Percentiles rank a stretch among this genome's conserved stretches.
Conservation (phyloP, 2,888 invertebrate genomes). For the Aromia moschata region DNA sequence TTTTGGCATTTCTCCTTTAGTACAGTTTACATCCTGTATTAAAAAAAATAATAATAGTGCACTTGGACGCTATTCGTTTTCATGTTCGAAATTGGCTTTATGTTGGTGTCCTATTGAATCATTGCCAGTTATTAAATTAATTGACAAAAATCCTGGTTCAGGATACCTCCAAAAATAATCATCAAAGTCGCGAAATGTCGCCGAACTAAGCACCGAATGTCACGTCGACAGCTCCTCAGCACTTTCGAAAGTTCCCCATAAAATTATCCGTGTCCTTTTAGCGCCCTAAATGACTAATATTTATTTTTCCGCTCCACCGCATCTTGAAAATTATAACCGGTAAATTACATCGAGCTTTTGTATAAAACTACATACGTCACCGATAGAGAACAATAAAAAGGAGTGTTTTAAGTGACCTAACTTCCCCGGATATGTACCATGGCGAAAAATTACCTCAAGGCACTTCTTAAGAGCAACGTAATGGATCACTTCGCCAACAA, state of each 20-base stretch:
- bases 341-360: slow-evolving; percentile 2
- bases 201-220: slow-evolving; percentile 29
- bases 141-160: too few relatives aligned
- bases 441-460: slow-evolving; percentile 55
- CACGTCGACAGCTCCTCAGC: slow-evolving; percentile 32
- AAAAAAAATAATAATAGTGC: too few relatives aligned
- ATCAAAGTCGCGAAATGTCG: slow-evolving; percentile 28
- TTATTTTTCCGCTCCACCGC: neutral
- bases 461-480: slow-evolving; percentile 52
- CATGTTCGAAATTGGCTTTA: too few relatives aligned
- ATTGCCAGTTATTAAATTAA: too few relatives aligned
- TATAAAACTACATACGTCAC: slow-evolving; percentile 1
- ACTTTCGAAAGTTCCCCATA: slow-evolving; percentile 32
- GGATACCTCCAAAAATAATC: too few relatives aligned
- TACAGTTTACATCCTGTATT: too few relatives aligned
- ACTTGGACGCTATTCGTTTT: too few relatives aligned
- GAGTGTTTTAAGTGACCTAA: slow-evolving; percentile 17
- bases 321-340: neutral
- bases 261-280: slow-evolving; percentile 35
- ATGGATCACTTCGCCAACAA: slow-evolving; percentile 39
- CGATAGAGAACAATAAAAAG: slow-evolving; percentile 28
- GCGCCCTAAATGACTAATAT: slow-evolving; percentile 15
- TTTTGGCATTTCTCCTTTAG: too few relatives aligned
- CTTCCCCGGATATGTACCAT: slow-evolving; percentile 32
- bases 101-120: too few relatives aligned